A percentile compares a stretch with the other conserved stretches of the same genome.
Evolutionary conservation across 2,888 invertebrate genomes (phyloP).

Genomic region (Trissoscelio sp.): DNA sequence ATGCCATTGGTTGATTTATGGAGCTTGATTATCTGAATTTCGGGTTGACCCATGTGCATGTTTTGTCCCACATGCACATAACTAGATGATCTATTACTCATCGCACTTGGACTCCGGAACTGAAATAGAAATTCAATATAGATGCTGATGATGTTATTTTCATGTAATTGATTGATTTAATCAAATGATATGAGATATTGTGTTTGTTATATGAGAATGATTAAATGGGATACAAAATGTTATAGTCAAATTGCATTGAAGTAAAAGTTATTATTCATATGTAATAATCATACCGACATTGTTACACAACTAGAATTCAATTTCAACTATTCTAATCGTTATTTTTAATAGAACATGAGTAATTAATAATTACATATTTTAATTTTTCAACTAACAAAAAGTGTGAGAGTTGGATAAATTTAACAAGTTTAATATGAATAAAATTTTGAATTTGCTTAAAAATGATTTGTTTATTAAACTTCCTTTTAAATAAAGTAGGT

Average conservation of each 20-base stretch:
- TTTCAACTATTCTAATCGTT: too few relatives aligned
- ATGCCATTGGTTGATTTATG: conserved; percentile 98
- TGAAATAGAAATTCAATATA: conserved; percentile 73
- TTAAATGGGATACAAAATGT: too few relatives aligned
- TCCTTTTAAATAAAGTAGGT: background rate
- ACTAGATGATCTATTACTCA: conserved; percentile 86
- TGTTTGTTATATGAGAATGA: background rate
- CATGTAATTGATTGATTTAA: conserved; percentile 1
- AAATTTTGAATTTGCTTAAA: background rate
- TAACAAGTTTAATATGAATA: too few relatives aligned
- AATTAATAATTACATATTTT: too few relatives aligned
- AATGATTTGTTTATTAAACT: too few relatives aligned
- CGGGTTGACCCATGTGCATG: conserved; percentile 86
- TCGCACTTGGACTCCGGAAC: conserved; percentile 88
- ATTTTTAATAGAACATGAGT: too few relatives aligned
- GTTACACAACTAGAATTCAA: too few relatives aligned
- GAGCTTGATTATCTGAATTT: conserved; percentile 93
- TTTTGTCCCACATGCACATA: conserved; percentile 77
- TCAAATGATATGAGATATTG: background rate
- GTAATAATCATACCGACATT: too few relatives aligned
- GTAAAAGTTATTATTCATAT: too few relatives aligned
- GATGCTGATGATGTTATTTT: conserved; percentile 9
- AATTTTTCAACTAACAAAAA: too few relatives aligned
- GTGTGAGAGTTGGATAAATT: too few relatives aligned
- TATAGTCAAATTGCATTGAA: too few relatives aligned